Conservation (phyloP, 2,888 invertebrate genomes). For the Troides aeacus region DNA sequence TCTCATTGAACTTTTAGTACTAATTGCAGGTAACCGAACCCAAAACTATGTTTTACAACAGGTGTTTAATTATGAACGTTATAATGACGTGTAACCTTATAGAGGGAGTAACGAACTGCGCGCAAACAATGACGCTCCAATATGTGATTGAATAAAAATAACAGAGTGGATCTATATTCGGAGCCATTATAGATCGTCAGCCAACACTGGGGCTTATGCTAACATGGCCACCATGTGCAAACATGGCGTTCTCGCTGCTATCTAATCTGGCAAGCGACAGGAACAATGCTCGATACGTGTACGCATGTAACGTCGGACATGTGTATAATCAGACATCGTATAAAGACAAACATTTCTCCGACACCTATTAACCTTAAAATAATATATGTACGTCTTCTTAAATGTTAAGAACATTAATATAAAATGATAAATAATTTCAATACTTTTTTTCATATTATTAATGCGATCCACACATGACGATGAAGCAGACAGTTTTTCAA, state of each 20-base stretch:
- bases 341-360: conserved; percentile 9
- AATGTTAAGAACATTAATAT: too few species aligned
- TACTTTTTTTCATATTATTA: too few species aligned
- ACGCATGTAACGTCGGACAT: conserved; percentile 30
- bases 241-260: conserved; percentile 62
- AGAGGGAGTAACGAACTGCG: conserved; percentile 35
- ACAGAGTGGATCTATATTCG: conserved; percentile 42
- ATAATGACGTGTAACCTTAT: background rate
- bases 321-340: background rate
- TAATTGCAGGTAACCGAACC: too few species aligned
- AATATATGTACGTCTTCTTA: too few species aligned
- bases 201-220: conserved; percentile 57
- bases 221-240: conserved; percentile 65
- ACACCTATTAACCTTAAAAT: conserved; percentile 4
- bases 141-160: conserved; percentile 41
- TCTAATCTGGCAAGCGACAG: conserved; percentile 67
- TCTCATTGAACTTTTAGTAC: too few species aligned
- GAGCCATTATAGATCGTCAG: conserved; percentile 45
- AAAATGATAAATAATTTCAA: too few species aligned
- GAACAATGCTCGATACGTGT: conserved; percentile 42
- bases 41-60: too few species aligned
- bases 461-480: too few species aligned
- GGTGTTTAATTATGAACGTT: too few species aligned
- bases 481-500: too few species aligned
- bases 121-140: conserved; percentile 30